Base-by-base conservation (phyloP, 2,113 vertebrate species). In the Bagarius yarrelli region DNA sequence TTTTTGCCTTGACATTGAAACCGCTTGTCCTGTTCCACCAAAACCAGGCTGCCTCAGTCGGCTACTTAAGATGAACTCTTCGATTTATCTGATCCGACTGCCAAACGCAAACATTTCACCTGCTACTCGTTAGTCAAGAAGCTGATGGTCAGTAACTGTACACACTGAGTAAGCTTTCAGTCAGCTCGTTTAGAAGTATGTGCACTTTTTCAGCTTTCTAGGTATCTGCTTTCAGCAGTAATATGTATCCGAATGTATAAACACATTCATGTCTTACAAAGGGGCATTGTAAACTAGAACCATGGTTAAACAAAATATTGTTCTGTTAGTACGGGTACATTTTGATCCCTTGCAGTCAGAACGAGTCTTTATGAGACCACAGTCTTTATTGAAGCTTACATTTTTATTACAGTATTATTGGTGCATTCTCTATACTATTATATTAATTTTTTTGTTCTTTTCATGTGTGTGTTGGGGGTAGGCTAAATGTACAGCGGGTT, bases 401-500 rank as follows among this genome's bases (percentile, higher is more conserved):
- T 71, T 71, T 34, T 27, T 52, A 27, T 50, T n/a, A 50, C 67
- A 47, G 1, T 25, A 52, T 11, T 27, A 69, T 13, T 69, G 64
- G 19, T 23, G 11, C 32, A 40, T 21, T 14, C 52, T 55, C 44
- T 52, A 13, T 53, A 69, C 23, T 69, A 60, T 73, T 55, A 21
- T 16, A 16, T 71, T 53, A 4, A 12, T 50, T 52, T 73, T 50
- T 14, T 64, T 64, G 4, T 21, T 9, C 52, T 60, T 12, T 47
- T 30, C 25, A 55, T 74, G 32, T 81, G 78, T 84, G 47, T 86
- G 4, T 66, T 34, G 67, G 5, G 70, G n/a, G 40, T 75, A 99
- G 97, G 90, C 93, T 95, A 0, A 88, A 93, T 36, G 94, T 96
- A 0, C 94, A 95, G 90, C 89, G 96, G 0, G 93, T 95, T 56